Evolutionary conservation across 2,113 vertebrate species (phyloP), one percentile per base, ranked within the genome.

Genomic region (Lasiurus borealis): DNA sequence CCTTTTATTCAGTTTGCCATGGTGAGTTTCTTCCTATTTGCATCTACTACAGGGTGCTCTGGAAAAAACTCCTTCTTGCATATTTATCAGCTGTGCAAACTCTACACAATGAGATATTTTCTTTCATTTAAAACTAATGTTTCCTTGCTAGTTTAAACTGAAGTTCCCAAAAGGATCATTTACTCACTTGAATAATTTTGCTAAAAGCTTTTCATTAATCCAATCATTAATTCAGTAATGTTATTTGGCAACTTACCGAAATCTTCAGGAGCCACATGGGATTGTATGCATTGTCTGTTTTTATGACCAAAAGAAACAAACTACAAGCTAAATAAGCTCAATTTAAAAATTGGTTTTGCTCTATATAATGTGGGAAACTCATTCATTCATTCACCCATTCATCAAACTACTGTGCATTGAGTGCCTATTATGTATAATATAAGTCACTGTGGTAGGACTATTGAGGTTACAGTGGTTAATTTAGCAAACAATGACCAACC

Each of bases 171-270:
- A 88, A 98, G 97, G 59, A 97, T 97, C 82, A 96, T 98, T 98
- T 97, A 85, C 95, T 98, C 93, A 83, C 88, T 96, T 96, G 85
- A 90, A 86, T 98, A 96, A 98, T 98, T 98, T 98, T 98, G 94
- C 97, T 98, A 98, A 95, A 97, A 97, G 97, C 84, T 98, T 98
- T 98, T 98, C 98, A 98, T 98, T 98, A 98, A 98, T 98, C 96
- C 97, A 98, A 93, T 98, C 94, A 97, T 92, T 98, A 97, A 89
- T 98, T 97, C 95, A 93, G 50, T 96, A 97, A 98, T 97, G 94
- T 97, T 98, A 95, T 98, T 98, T 98, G 97, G 97, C 97, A 95
- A 96, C 90, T 97, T 97, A 97, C 93, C 83, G 97, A 98, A 95
- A 95, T 92, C 97, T 97, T 86, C 54, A 90, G 96, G 81, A 98